Evolutionary conservation across 2,888 invertebrate genomes (phyloP).

Genomic region (Drosophila mercatorum): DNA sequence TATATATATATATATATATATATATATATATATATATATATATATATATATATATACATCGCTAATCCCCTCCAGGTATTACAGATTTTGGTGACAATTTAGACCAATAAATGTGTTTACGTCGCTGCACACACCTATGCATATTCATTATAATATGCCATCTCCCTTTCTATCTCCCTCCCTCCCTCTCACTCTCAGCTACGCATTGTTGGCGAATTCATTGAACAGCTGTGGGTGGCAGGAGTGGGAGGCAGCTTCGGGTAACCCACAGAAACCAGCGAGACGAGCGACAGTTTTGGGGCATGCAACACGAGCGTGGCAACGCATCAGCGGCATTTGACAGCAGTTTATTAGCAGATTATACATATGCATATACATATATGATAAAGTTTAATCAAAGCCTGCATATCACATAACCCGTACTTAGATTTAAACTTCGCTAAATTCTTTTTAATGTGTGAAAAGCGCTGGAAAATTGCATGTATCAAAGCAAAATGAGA

Average conservation of each 20-base stretch:
- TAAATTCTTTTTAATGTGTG: background rate
- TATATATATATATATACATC: too few species aligned
- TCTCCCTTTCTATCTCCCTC: background rate
- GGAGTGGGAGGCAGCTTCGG: background rate
- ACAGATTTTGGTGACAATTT: slow-evolving; percentile 4
- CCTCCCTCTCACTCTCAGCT: background rate
- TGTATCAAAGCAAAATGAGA: background rate
- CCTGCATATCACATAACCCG: background rate
- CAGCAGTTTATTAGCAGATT: slow-evolving; percentile 15
- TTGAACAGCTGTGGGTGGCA: background rate
- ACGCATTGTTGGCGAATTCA: background rate
- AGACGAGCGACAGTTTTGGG: background rate
- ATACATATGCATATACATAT: background rate
- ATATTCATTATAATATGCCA: slow-evolving; percentile 4
- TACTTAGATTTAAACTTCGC: background rate
- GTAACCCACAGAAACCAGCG: slow-evolving; percentile 11
- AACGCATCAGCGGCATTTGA: background rate
- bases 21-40: too few species aligned
- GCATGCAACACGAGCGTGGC: background rate
- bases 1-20: too few species aligned
- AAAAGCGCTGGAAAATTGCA: background rate
- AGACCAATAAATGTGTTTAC: slow-evolving; percentile 7
- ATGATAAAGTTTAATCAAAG: slow-evolving; percentile 1
- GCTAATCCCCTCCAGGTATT: background rate
- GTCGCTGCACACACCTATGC: slow-evolving; percentile 3